Evolutionary conservation across 2,113 vertebrate genomes (phyloP).

Genomic region (Crocuta crocuta): DNA sequence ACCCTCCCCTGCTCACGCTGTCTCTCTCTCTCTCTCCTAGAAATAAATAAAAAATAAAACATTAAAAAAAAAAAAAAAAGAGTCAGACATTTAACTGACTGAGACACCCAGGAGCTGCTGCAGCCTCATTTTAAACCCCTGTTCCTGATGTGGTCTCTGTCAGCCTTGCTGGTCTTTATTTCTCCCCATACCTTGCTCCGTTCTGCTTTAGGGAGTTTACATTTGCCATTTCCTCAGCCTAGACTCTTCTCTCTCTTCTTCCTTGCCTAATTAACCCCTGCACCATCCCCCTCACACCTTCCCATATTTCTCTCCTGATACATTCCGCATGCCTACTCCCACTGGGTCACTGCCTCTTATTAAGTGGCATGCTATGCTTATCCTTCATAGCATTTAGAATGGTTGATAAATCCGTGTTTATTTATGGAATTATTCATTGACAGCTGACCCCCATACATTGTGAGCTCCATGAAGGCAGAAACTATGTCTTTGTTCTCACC

Average conservation of each 20-base stretch:
- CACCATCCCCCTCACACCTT: rapidly evolving
- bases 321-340: neutral
- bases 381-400: neutral
- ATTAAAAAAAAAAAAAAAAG: too few relatives aligned
- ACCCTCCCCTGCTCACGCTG: too few relatives aligned
- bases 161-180: neutral
- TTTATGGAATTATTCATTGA: neutral
- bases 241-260: neutral
- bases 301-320: neutral
- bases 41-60: too few relatives aligned
- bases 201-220: neutral
- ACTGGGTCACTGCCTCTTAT: neutral
- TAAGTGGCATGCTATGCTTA: neutral
- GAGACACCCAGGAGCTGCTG: too few relatives aligned
- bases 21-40: too few relatives aligned
- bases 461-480: neutral
- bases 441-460: neutral
- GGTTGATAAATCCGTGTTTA: neutral
- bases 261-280: neutral
- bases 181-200: neutral
- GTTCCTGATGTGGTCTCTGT: neutral
- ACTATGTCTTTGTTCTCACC: neutral
- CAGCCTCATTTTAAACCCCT: neutral
- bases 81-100: too few relatives aligned
- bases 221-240: neutral